These are phyloP conservation scores for Schizotus pectinicornis DNA, from an alignment of 2,888 invertebrate species.

Conservation along the genomic window DNA sequence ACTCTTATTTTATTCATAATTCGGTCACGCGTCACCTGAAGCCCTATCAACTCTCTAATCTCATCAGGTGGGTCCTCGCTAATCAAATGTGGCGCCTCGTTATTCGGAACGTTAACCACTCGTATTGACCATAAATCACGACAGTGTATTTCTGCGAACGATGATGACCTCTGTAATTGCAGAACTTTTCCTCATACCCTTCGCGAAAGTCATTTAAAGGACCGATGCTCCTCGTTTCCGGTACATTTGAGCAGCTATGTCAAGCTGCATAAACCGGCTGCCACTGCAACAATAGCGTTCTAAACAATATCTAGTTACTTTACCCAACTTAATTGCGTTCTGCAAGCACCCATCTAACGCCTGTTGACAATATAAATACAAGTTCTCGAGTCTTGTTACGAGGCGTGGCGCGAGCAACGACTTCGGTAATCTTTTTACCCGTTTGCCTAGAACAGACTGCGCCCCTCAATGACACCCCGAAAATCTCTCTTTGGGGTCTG, in stretches of 20 bases:
- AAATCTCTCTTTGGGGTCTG: too few relatives aligned
- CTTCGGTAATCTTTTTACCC: too few relatives aligned
- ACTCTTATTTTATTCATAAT: not conserved
- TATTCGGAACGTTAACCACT: not conserved
- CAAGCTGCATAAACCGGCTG: too few relatives aligned
- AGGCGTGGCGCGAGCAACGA: too few relatives aligned
- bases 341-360: too few relatives aligned
- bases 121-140: constrained; percentile 6
- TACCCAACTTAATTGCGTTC: too few relatives aligned
- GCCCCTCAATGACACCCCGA: too few relatives aligned
- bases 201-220: constrained; percentile 2
- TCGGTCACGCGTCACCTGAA: not conserved
- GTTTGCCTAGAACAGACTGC: too few relatives aligned
- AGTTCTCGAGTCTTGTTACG: too few relatives aligned
- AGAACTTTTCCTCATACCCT: not conserved
- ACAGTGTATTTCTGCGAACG: constrained; percentile 2
- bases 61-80: not conserved
- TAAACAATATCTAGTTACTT: too few relatives aligned
- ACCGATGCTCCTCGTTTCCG: constrained; percentile 6
- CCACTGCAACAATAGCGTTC: too few relatives aligned
- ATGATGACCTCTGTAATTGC: not conserved
- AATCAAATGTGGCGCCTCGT: not conserved
- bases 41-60: constrained; percentile 2
- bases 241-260: constrained; percentile 2
- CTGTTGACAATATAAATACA: too few relatives aligned